These are phyloP conservation scores for Carabus problematicus DNA, from an alignment of 2,888 invertebrate species.

Conservation along the genomic window DNA sequence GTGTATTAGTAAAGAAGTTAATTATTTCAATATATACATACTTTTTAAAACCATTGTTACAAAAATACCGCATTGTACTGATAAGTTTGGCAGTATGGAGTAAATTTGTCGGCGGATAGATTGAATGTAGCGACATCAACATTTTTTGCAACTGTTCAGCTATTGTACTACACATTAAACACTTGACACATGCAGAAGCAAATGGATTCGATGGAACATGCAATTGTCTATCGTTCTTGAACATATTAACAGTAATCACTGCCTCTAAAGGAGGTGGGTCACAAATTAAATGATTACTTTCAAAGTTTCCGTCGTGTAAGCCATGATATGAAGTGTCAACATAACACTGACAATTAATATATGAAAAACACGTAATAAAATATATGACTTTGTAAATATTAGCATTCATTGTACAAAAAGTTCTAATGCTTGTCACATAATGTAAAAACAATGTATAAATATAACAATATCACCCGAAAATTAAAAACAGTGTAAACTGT, in stretches of 20 bases:
- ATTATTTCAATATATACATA: conserved; percentile 23
- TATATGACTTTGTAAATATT: too few species aligned
- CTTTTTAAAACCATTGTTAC: conserved; percentile 44
- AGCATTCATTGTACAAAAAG: too few species aligned
- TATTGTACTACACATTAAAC: conserved; percentile 47
- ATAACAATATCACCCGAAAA: neutral
- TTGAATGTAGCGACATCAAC: conserved; percentile 26
- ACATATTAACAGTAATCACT: conserved; percentile 6
- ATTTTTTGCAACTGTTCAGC: conserved; percentile 45
- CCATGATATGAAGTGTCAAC: neutral
- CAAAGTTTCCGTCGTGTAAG: too few species aligned
- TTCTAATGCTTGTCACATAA: too few species aligned
- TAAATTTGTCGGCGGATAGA: conserved; percentile 20
- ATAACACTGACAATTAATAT: conserved; percentile 3
- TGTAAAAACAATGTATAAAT: neutral
- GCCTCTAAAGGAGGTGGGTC: neutral
- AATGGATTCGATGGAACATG: conserved; percentile 21
- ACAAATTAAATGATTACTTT: too few species aligned
- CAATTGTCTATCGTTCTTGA: neutral
- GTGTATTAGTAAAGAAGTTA: conserved; percentile 1
- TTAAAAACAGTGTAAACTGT: too few species aligned
- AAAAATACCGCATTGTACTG: conserved; percentile 34
- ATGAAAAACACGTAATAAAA: neutral
- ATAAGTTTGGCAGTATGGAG: conserved; percentile 21
- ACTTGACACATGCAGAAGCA: conserved; percentile 46